Base-by-base conservation (phyloP, 92 coral and sea anemone genomes). In the Paramuricea clavata region DNA sequence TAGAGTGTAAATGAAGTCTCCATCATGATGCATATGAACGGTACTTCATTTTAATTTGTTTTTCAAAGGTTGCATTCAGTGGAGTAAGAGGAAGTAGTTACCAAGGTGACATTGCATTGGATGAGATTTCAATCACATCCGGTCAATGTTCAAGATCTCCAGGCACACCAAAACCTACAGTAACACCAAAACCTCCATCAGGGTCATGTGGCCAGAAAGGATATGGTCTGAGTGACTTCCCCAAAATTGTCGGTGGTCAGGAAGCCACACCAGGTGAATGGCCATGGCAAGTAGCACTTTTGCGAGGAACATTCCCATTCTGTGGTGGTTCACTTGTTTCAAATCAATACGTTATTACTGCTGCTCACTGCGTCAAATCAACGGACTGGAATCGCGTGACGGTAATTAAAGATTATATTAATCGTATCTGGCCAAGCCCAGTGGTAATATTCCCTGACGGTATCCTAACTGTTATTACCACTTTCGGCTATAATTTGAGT, bases 271-370 rank as follows among this genome's bases (percentile, higher is more conserved):
- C 93, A 44, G 98, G 98, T 33, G 94, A 94, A 83, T 95, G 97
- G 92, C 98, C 98, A 0, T 95, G 98, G 98, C 98, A 95, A 26
- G 96, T 90, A 7, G 92, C 96, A 6, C 64, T 95, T 19, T 72
- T 92, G 27, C 90, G 79, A 60, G 93, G 89, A 33, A 91, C 92
- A 56, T 80, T 54, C 41, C 98, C 95, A 22, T 95, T 92, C 88
- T 95, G 98, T 76, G 98, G 98, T 27, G 98, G 98, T 31, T 87
- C 98, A n/a, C 80, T 95, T 39, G 89, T 95, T 52, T 90, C 93
- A 31, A 69, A 86, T 21, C 87, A 87, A 5, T 95, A 93, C 89
- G 86, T 95, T 22, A 82, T 95, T 17, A 94, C 98, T 19, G 92
- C 95, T 0, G 87, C 95, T 2, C 98, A 95, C 70, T 95, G 98